Base-by-base conservation (phyloP, 2,888 invertebrate species). In the Cheilosia impressa region DNA sequence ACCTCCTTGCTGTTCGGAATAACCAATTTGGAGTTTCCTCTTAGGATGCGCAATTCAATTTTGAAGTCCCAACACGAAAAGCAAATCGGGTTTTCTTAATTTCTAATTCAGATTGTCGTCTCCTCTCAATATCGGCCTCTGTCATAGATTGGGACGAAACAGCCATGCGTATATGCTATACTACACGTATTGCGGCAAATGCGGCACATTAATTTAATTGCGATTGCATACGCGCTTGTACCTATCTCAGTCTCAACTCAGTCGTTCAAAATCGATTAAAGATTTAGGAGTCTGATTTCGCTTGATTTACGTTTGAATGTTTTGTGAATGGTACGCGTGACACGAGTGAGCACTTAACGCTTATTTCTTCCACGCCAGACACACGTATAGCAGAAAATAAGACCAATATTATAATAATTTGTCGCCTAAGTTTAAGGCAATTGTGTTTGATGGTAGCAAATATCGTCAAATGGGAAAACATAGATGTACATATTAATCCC, bases 201-300 rank as follows among this genome's bases (percentile, higher is more conserved):
- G 43, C 22, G 31, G 66, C 50, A 52, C 76, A 76, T 68, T 68
- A 68, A 76, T 76, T 60, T 60, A 60, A 76, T 76, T 68, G 68
- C 52, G 52, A 19, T 22, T 31, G 50, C 38, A 58, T 19, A 60
- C 43, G 58, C 38, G 52, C 60, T 76, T 52, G 68, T 22, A 52
- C 43, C 43, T 68, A 19, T 13, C 10, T 38, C 13, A 38, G 38
- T 38, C 38, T 13, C 38, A 38, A 38, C 41, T 31, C 38, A 65
- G 53, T 52, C 52, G 52, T 41, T 72, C 38, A 27, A 60, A 76
- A 53, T 76, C 66, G 76, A 76, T 68, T 66, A 76, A 58, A 76
- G 58, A 60, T 68, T 76, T 52, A 68, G 60, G 68, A 66, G 3
- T 52, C 24, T 50, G 76, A 68, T 50, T 72, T 31, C 5, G 10